Percentiles rank a stretch among this genome's conserved stretches.
phyloP scores from a whole-genome alignment of 2,888 invertebrate species.

The Aromia moschata region DNA sequence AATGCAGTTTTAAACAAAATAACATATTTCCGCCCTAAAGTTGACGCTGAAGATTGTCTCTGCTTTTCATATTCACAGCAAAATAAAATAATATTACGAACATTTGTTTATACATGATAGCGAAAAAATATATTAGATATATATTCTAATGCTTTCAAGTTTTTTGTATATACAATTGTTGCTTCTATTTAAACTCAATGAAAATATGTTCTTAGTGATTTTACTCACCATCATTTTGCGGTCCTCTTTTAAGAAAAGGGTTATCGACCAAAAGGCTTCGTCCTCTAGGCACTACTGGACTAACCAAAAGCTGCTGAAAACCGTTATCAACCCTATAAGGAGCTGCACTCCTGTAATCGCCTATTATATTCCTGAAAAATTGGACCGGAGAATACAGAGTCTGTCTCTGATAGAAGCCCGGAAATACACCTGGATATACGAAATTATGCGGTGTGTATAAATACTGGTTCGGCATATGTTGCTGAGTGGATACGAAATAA shows the following conservation, averaged over 20 bases:
- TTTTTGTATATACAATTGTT: too few relatives aligned
- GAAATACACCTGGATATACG: slow-evolving; percentile 5
- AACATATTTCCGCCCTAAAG: too few relatives aligned
- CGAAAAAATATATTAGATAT: too few relatives aligned
- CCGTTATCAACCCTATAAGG: slow-evolving; percentile 54
- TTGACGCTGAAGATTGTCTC: too few relatives aligned
- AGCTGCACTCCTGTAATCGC: slow-evolving; percentile 40
- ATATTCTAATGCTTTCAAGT: too few relatives aligned
- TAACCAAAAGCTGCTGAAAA: slow-evolving; percentile 51
- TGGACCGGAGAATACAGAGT: slow-evolving; percentile 47
- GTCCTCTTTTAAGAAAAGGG: neutral
- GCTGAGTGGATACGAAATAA: slow-evolving; percentile 19
- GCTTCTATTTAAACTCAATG: too few relatives aligned
- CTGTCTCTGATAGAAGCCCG: slow-evolving; percentile 25
- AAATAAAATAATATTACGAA: too few relatives aligned
- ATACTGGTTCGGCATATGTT: slow-evolving; percentile 26
- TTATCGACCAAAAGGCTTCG: slow-evolving; percentile 37
- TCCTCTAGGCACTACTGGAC: slow-evolving; percentile 41
- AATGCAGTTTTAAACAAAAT: too few relatives aligned
- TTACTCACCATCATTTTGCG: neutral
- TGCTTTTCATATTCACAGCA: too few relatives aligned
- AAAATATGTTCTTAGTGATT: neutral
- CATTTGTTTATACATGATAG: too few relatives aligned
- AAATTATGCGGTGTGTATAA: slow-evolving; percentile 19
- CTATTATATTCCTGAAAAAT: slow-evolving; percentile 47